phyloP scores from a whole-genome alignment of 2,888 invertebrate species.

The Beris chalybata region DNA sequence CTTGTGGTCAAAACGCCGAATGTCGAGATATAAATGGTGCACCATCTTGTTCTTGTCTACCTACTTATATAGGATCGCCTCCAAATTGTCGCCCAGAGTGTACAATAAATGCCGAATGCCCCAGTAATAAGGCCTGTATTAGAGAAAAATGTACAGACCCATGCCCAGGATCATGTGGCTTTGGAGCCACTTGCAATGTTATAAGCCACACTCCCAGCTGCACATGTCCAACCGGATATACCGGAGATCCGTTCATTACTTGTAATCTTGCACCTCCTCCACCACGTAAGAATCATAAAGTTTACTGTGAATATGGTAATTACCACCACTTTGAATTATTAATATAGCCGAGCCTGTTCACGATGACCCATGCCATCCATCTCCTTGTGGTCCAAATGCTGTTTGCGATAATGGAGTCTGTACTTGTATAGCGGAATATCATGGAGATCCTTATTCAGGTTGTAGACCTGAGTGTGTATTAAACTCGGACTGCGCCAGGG shows the following conservation, averaged over 20 bases:
- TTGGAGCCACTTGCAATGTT: conserved; percentile 65
- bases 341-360: conserved; percentile 52
- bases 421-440: conserved; percentile 66
- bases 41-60: conserved; percentile 67
- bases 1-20: conserved; percentile 69
- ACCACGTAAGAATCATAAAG: conserved; percentile 25
- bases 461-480: conserved; percentile 73
- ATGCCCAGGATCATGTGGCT: conserved; percentile 78
- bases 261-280: conserved; percentile 49
- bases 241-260: conserved; percentile 72
- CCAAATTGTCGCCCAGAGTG: conserved; percentile 73
- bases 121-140: conserved; percentile 74
- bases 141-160: conserved; percentile 76
- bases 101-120: conserved; percentile 73
- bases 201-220: conserved; percentile 76
- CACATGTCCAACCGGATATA: conserved; percentile 68
- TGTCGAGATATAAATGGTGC: conserved; percentile 64
- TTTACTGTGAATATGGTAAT: neutral
- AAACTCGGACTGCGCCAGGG: conserved; percentile 68
- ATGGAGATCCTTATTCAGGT: conserved; percentile 69
- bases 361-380: conserved; percentile 67
- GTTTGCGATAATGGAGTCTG: conserved; percentile 69
- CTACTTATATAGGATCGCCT: conserved; percentile 70
- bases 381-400: conserved; percentile 74
- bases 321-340: neutral